phyloP scores from a whole-genome alignment of 2,113 vertebrate species.

The Phoenicopterus ruber region DNA sequence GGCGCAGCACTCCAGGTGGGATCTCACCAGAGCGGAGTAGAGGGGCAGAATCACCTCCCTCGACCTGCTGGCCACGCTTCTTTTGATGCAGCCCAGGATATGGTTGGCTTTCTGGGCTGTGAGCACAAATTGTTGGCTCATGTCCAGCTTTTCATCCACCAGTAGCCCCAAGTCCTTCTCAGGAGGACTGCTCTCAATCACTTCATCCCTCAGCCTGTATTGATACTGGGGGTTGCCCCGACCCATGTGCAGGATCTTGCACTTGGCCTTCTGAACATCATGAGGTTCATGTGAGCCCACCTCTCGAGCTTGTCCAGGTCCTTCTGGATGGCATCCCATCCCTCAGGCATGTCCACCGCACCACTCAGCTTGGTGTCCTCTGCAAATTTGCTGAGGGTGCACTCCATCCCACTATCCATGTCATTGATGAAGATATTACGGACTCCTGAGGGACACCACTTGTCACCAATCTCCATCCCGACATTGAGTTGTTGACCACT shows the following conservation, averaged over 20 bases:
- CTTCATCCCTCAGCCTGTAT: too few species aligned
- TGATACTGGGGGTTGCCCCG: neutral
- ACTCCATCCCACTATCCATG: neutral
- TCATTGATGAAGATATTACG: neutral
- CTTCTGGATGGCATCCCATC: neutral
- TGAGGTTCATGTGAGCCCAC: neutral
- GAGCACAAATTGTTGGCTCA: neutral
- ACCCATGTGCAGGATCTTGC: neutral
- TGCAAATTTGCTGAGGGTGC: neutral
- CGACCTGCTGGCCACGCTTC: neutral
- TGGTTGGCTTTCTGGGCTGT: neutral
- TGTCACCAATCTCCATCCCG: accelerated
- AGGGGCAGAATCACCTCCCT: neutral
- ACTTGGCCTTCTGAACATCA: neutral
- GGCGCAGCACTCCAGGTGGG: accelerated
- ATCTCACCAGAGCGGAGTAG: neutral
- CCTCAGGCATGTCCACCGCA: neutral
- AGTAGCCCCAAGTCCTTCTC: neutral
- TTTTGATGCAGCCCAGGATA: neutral
- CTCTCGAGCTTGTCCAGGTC: neutral
- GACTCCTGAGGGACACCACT: too few species aligned
- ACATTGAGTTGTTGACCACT: too few species aligned
- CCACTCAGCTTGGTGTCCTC: neutral
- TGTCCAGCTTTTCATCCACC: neutral
- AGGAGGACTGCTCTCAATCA: too few species aligned